These are phyloP conservation scores for Cichladusa arquata DNA, from an alignment of 2,113 vertebrate genomes.

Conservation along the genomic window DNA sequence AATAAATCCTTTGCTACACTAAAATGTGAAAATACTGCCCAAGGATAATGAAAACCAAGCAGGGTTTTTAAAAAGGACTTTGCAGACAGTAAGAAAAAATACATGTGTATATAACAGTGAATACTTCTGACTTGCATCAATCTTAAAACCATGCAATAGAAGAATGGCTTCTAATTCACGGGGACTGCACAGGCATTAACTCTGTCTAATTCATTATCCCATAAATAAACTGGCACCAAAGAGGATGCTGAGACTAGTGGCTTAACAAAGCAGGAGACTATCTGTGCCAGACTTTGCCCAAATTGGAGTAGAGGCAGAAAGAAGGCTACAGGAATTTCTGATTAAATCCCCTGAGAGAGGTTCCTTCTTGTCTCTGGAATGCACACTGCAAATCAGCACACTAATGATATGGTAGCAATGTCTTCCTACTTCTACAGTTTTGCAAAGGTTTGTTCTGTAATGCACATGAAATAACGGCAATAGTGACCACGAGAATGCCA, in stretches of 20 bases:
- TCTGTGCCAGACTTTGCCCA: background rate
- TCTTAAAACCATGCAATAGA: background rate
- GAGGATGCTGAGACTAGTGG: background rate
- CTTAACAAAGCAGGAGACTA: background rate
- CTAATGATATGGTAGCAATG: background rate
- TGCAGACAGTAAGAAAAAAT: background rate
- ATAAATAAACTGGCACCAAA: background rate
- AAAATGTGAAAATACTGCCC: background rate
- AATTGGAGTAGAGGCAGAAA: background rate
- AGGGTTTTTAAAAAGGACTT: background rate
- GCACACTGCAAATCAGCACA: background rate
- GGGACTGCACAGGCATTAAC: background rate
- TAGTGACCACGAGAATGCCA: fast-evolving
- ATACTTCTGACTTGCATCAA: background rate
- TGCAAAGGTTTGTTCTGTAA: background rate
- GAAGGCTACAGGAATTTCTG: background rate
- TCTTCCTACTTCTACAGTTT: background rate
- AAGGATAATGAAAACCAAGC: background rate
- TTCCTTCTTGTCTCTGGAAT: background rate
- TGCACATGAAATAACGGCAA: background rate
- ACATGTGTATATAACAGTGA: background rate
- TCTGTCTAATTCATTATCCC: background rate
- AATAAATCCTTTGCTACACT: background rate
- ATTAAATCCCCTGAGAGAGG: background rate
- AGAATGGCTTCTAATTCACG: background rate